phyloP scores from a whole-genome alignment of 2,888 invertebrate genomes.

The Branchinecta sandiegonensis region DNA sequence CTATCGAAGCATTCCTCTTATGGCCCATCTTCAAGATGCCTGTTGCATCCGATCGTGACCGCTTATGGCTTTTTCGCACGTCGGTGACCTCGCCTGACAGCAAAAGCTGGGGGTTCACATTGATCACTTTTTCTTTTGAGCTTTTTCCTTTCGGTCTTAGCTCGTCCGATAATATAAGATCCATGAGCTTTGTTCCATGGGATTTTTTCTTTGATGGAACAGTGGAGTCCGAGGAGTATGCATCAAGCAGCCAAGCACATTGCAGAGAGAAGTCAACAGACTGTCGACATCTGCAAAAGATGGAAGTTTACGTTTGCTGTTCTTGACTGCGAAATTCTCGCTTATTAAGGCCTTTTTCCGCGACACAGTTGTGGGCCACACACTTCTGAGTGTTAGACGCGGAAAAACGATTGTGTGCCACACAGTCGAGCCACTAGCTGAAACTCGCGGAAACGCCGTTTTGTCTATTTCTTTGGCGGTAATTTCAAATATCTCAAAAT shows the following conservation, averaged over 20 bases:
- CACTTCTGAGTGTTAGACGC: no score
- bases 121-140: slow-evolving; percentile 24
- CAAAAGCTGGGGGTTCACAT: slow-evolving; percentile 29
- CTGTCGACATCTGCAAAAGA: slow-evolving; percentile 55
- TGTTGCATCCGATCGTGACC: slow-evolving; percentile 58
- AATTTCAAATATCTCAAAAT: no score
- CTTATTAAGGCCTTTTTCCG: no score
- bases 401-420: no score
- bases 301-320: background rate
- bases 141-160: slow-evolving; percentile 33
- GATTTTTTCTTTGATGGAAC: slow-evolving; percentile 54
- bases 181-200: slow-evolving; percentile 56
- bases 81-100: slow-evolving; percentile 26
- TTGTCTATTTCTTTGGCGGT: no score
- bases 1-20: slow-evolving; percentile 27
- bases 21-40: slow-evolving; percentile 43
- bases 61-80: slow-evolving; percentile 59
- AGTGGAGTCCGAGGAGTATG: slow-evolving; percentile 64
- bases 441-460: no score
- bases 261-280: slow-evolving; percentile 91
- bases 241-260: slow-evolving; percentile 90
- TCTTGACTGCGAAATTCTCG: no score
- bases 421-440: no score
- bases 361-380: no score
- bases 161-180: slow-evolving; percentile 56